These are phyloP conservation scores for Akabosia matsudoensis DNA, from an alignment of 1,140 invertebrate species.

Conservation along the genomic window DNA sequence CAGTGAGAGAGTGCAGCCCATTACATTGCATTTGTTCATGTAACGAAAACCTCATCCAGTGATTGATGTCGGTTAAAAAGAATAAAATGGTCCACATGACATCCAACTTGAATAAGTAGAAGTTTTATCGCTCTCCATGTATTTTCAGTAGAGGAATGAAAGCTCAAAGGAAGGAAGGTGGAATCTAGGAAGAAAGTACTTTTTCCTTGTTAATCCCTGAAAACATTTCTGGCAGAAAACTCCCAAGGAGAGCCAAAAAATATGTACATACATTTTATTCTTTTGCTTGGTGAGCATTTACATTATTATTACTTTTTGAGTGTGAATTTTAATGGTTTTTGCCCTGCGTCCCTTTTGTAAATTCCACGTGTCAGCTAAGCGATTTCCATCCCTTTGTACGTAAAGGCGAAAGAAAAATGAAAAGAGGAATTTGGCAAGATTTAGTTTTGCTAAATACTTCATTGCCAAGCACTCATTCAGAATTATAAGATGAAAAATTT, in stretches of 20 bases:
- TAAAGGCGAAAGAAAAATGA: neutral
- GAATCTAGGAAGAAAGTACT: neutral
- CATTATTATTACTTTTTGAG: neutral
- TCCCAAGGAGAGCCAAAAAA: neutral
- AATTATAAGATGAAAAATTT: too few species aligned
- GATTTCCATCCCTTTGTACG: constrained; percentile 5
- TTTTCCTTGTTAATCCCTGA: neutral
- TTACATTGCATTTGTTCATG: neutral
- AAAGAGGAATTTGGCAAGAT: neutral
- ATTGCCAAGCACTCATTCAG: too few species aligned
- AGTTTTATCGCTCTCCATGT: constrained; percentile 6
- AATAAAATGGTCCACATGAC: constrained; percentile 9
- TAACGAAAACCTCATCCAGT: constrained; percentile 15
- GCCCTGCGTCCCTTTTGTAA: neutral
- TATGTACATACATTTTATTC: constrained; percentile 2
- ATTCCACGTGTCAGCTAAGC: neutral
- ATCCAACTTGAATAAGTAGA: neutral
- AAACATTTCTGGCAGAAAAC: neutral
- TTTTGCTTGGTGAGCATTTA: neutral
- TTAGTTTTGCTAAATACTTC: too few species aligned
- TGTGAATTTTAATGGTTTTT: constrained; percentile 12
- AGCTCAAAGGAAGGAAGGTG: neutral
- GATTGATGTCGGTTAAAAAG: constrained; percentile 13
- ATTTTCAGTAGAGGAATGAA: neutral
- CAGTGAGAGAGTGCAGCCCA: neutral